Evolutionary conservation across 2,888 invertebrate species (phyloP).

Genomic region (Himalopsyche japonica): DNA sequence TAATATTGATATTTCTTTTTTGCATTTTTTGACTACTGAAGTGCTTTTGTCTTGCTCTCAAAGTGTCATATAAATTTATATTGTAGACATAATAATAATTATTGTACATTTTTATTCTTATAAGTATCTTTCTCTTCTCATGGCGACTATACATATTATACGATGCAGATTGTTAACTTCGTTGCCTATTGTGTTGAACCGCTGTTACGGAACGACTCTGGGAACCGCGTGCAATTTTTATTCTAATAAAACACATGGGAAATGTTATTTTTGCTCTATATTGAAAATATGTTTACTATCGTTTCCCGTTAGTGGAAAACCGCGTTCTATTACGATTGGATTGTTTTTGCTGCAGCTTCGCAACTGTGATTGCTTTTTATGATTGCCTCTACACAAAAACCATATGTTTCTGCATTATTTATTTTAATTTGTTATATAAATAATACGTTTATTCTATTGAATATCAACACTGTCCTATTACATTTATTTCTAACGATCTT

Average conservation of each 20-base stretch:
- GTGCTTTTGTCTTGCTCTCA: too few relatives aligned
- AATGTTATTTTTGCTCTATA: not conserved
- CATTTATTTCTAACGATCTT: too few relatives aligned
- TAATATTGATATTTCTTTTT: too few relatives aligned
- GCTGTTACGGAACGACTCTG: slow-evolving; percentile 1
- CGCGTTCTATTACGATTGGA: not conserved
- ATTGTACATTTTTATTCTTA: not conserved
- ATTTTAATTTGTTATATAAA: too few relatives aligned
- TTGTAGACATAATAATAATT: too few relatives aligned
- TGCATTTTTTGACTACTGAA: too few relatives aligned
- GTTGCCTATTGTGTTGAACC: slow-evolving; percentile 13
- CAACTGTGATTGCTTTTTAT: not conserved
- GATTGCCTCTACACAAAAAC: not conserved
- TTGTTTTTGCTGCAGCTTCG: not conserved
- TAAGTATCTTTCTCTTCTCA: not conserved
- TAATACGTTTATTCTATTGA: too few relatives aligned
- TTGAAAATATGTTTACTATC: not conserved
- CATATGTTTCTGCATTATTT: too few relatives aligned
- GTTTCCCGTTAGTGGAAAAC: not conserved
- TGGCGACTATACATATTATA: not conserved
- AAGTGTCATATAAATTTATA: too few relatives aligned
- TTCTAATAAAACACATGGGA: not conserved
- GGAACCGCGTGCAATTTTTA: not conserved
- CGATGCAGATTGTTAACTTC: not conserved
- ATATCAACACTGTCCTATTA: too few relatives aligned